Evolutionary conservation across 1,140 invertebrate genomes (phyloP), one percentile per base, ranked within the genome.

Genomic region (Aphaenogaster ashmeadi): DNA sequence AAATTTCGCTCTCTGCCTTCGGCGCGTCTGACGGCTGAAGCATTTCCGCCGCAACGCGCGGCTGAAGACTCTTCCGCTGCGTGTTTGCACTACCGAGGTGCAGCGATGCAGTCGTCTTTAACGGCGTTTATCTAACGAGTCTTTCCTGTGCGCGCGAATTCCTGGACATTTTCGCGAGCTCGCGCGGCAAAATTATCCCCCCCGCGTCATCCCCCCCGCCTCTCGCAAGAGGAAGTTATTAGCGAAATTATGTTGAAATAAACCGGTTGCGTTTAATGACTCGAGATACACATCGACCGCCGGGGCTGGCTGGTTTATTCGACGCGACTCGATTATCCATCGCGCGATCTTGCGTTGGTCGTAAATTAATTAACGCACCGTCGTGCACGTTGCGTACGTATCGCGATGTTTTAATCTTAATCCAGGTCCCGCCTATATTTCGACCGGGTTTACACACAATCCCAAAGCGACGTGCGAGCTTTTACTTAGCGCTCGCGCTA

Each of bases 301-400:
- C 58, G 18, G 27, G 27, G 27, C 27, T 27, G 27, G 50, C 41
- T 62, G 50, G 8, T 72, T 88, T 87, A 41, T 69, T 88, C 66
- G 66, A 72, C 67, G 47, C 41, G 33, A 80, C 67, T 87, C 75
- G 44, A 80, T 87, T 80, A 80, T 80, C 75, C 15, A 18, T n/a
- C 27, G 33, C 38, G 71, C 66, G 27, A 56, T 88, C 74, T 86
- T 79, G 13, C 62, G n/a, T 69, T 47, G 56, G 47, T 80, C 47
- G 66, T 67, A 60, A 88, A 79, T 88, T 87, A 86, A 88, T 88
- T 88, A 88, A 88, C 87, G 54, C 66, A 62, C 54, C 52, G 62
- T 36, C 66, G 67, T 50, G n/a, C 7, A 8, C 54, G n/a, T 33
- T 50, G 41, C 36, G 33, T 11, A 13, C 21, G 44, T 33, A 71